A percentile compares a stretch with the other conserved stretches of the same genome.
Evolutionary conservation across 1,140 invertebrate species (phyloP).

Genomic region (Apocrypta bakeri): DNA sequence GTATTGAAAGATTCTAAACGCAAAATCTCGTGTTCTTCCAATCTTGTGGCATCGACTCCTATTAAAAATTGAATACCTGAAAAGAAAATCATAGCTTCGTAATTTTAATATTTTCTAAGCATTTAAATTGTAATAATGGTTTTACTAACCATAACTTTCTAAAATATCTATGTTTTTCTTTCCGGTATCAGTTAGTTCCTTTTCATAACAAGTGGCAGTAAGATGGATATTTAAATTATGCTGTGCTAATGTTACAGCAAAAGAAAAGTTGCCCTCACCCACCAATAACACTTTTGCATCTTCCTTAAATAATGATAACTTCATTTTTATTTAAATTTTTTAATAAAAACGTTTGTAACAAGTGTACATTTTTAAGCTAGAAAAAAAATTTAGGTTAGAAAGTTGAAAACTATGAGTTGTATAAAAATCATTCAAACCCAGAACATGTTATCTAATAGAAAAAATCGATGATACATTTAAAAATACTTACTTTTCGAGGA

Average conservation of each 20-base stretch:
- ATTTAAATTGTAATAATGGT: slow-evolving; percentile 16
- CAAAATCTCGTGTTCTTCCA: slow-evolving; percentile 62
- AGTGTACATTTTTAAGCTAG: too few species aligned
- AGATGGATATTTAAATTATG: slow-evolving; percentile 61
- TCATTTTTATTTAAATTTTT: slow-evolving; percentile 56
- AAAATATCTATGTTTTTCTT: slow-evolving; percentile 65
- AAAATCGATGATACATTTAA: too few species aligned
- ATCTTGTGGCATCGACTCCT: slow-evolving; percentile 75
- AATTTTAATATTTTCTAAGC: background rate
- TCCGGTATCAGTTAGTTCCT: slow-evolving; percentile 52
- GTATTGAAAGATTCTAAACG: slow-evolving; percentile 68
- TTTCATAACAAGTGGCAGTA: slow-evolving; percentile 67
- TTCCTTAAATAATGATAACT: slow-evolving; percentile 59
- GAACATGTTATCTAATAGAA: too few species aligned
- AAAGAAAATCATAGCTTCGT: slow-evolving; percentile 62
- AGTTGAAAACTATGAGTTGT: too few species aligned
- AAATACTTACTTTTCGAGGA: too few species aligned
- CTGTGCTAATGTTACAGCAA: slow-evolving; percentile 70
- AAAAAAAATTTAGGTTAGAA: too few species aligned
- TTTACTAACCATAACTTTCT: slow-evolving; percentile 63
- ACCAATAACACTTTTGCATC: slow-evolving; percentile 70
- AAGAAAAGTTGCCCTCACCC: slow-evolving; percentile 79
- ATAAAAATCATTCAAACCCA: too few species aligned
- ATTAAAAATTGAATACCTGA: slow-evolving; percentile 73
- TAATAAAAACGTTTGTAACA: background rate